These are phyloP conservation scores for Clarias macrocephalus DNA, from an alignment of 2,113 vertebrate species.

Conservation along the genomic window DNA sequence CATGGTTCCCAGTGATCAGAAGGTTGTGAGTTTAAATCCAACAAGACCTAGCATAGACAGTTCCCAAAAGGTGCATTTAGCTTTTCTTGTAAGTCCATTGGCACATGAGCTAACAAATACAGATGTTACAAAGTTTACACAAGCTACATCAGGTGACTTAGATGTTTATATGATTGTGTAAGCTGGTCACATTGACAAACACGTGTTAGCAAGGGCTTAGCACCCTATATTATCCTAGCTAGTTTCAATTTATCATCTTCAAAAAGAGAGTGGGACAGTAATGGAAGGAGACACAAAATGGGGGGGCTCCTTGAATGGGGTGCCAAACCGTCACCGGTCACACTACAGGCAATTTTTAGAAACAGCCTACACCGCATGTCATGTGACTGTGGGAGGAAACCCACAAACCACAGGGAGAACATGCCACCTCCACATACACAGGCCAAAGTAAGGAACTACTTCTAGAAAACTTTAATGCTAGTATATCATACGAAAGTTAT, in stretches of 20 bases:
- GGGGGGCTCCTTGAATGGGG: too few species aligned
- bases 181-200: not conserved
- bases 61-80: not conserved
- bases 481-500: not conserved
- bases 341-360: too few species aligned
- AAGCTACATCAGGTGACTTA: not conserved
- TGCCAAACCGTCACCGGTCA: too few species aligned
- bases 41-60: not conserved
- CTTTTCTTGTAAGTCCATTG: not conserved
- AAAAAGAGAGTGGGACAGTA: not conserved
- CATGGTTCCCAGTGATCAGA: not conserved
- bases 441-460: not conserved
- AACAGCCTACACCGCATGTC: too few species aligned
- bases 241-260: not conserved
- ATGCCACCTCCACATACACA: too few species aligned
- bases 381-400: too few species aligned
- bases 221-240: not conserved
- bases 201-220: not conserved
- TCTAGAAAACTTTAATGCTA: not conserved
- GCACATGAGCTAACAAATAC: not conserved
- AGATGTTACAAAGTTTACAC: not conserved
- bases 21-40: not conserved
- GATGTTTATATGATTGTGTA: not conserved
- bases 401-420: too few species aligned
- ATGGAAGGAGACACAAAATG: too few species aligned